These are phyloP conservation scores for Austrofundulus limnaeus DNA, from an alignment of 2,113 vertebrate species.

Conservation along the genomic window DNA sequence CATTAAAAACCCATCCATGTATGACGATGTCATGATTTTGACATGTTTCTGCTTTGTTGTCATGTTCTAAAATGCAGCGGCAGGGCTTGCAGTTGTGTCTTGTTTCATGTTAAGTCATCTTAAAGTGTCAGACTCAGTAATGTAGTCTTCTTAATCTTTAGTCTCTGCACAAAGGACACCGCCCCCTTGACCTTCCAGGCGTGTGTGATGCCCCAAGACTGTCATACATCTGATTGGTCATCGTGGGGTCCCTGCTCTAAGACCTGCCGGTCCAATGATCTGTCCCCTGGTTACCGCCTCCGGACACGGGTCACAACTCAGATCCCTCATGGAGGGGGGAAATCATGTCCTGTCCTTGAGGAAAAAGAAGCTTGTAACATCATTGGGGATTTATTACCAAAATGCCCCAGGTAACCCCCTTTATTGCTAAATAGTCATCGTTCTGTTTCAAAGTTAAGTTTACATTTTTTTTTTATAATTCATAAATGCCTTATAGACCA, in stretches of 20 bases:
- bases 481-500: background rate
- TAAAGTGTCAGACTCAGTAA: background rate
- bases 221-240: conserved; percentile 86
- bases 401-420: conserved; percentile 88
- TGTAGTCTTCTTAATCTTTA: conserved; percentile 53
- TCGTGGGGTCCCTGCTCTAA: conserved; percentile 88
- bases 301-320: conserved; percentile 81
- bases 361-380: conserved; percentile 88
- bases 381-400: conserved; percentile 80
- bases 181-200: conserved; percentile 82
- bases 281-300: conserved; percentile 83
- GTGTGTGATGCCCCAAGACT: conserved; percentile 88
- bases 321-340: conserved; percentile 78
- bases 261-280: conserved; percentile 82
- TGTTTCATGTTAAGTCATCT: background rate
- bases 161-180: conserved; percentile 85
- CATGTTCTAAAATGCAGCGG: background rate
- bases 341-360: conserved; percentile 82
- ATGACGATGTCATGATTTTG: background rate
- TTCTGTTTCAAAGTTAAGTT: background rate
- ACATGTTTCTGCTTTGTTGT: background rate
- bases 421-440: background rate
- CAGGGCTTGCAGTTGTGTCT: background rate
- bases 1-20: too few species aligned
- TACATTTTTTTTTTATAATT: background rate